These are phyloP conservation scores for Chaetodon trifascialis DNA, from an alignment of 2,113 vertebrate species.

Conservation along the genomic window DNA sequence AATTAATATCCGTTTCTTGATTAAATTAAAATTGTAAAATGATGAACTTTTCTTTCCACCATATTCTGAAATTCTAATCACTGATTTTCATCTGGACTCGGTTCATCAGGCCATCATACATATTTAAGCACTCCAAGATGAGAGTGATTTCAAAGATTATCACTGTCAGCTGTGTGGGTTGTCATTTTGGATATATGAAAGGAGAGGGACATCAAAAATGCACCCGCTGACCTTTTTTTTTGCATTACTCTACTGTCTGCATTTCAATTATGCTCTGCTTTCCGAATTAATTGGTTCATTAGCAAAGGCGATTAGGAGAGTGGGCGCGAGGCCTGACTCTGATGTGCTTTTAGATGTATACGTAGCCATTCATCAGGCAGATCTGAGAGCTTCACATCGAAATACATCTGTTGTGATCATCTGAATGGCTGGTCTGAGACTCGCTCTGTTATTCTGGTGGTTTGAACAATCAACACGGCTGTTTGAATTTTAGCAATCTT, in stretches of 20 bases:
- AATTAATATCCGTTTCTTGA: not conserved
- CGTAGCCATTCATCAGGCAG: constrained; percentile 45
- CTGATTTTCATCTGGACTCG: constrained; percentile 14
- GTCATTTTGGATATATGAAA: constrained; percentile 46
- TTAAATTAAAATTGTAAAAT: not conserved
- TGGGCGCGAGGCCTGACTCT: constrained; percentile 33
- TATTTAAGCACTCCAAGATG: constrained; percentile 63
- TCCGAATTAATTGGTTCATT: constrained; percentile 79
- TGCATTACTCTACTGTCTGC: constrained; percentile 59
- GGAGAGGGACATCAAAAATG: constrained; percentile 59
- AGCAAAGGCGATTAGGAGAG: constrained; percentile 61
- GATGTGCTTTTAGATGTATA: constrained; percentile 59
- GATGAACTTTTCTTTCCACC: constrained; percentile 2
- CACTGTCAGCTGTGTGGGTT: constrained; percentile 22
- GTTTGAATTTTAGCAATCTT: not conserved
- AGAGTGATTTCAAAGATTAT: constrained; percentile 58
- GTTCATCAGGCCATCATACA: constrained; percentile 60
- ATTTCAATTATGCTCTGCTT: constrained; percentile 57
- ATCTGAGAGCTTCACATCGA: constrained; percentile 34
- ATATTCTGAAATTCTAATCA: constrained; percentile 19
- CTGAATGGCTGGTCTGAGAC: constrained; percentile 14
- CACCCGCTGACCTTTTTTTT: constrained; percentile 49
- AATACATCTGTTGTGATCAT: constrained; percentile 27
- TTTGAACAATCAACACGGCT: not conserved
- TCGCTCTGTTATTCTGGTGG: not conserved